These are phyloP conservation scores for Coregonus ussuriensis DNA, from an alignment of 2,797 vertebrate species.

Conservation along the genomic window DNA sequence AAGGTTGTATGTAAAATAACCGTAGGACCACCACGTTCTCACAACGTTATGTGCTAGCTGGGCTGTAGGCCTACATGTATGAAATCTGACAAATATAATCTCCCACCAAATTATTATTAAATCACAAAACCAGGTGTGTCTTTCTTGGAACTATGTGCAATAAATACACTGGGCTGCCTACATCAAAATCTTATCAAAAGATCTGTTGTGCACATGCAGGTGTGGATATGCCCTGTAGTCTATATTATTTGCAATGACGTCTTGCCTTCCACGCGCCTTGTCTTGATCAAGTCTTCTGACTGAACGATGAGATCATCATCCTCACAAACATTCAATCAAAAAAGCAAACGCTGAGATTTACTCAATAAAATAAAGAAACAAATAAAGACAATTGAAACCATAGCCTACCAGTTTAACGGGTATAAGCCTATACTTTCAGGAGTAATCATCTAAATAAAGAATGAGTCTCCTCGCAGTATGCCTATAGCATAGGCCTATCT, in stretches of 20 bases:
- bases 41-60: too few relatives aligned
- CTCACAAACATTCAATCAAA: not conserved
- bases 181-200: not conserved
- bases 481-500: not conserved
- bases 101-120: not conserved
- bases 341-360: not conserved
- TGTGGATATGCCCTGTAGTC: not conserved
- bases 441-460: not conserved
- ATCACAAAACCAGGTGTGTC: not conserved
- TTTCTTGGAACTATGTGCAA: not conserved
- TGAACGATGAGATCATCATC: not conserved
- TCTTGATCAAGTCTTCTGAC: not conserved
- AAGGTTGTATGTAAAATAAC: too few relatives aligned
- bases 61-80: too few relatives aligned
- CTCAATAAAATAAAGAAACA: not conserved
- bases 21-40: too few relatives aligned
- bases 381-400: not conserved
- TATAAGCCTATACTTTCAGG: not conserved
- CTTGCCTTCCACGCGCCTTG: not conserved
- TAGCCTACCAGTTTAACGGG: not conserved
- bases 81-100: too few relatives aligned
- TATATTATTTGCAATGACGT: not conserved
- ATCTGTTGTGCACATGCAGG: not conserved
- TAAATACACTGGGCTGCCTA: not conserved
- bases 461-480: not conserved